Percentiles rank a stretch among this genome's conserved stretches.
phyloP scores from a whole-genome alignment of 1,140 invertebrate species.

The Heliconius nattereri region DNA sequence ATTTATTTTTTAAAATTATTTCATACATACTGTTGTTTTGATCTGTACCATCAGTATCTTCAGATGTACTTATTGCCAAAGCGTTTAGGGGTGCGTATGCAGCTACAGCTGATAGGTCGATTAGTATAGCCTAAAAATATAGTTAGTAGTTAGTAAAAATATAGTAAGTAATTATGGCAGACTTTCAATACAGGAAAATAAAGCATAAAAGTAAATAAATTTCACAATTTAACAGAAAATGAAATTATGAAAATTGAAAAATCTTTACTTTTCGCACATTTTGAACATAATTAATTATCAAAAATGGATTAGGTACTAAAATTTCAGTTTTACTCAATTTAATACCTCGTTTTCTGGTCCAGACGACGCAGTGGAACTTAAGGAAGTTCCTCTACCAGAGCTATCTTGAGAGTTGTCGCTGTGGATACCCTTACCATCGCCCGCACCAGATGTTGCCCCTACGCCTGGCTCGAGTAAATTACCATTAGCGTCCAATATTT shows the following conservation, averaged over 20 bases:
- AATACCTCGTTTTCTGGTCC: slow-evolving; percentile 58
- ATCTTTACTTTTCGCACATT: too few species aligned
- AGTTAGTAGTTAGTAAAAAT: slow-evolving; percentile 21
- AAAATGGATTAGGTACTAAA: neutral
- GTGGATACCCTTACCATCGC: slow-evolving; percentile 70
- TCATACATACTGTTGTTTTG: neutral
- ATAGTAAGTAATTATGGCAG: neutral
- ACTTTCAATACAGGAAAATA: neutral
- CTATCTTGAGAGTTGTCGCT: slow-evolving; percentile 71
- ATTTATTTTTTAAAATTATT: neutral
- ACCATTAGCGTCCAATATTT: slow-evolving; percentile 58
- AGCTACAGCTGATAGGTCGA: slow-evolving; percentile 55
- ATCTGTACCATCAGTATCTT: neutral
- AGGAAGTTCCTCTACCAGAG: slow-evolving; percentile 62
- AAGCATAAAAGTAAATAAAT: too few species aligned
- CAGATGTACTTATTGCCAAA: neutral
- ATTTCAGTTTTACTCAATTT: neutral
- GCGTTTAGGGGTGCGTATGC: slow-evolving; percentile 3
- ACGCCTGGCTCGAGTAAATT: slow-evolving; percentile 51
- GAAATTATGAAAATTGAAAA: neutral
- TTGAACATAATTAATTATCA: too few species aligned
- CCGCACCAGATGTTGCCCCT: slow-evolving; percentile 58
- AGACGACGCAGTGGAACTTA: slow-evolving; percentile 51
- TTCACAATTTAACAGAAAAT: too few species aligned
- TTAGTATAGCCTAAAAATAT: slow-evolving; percentile 49